A percentile compares a stretch with the other conserved stretches of the same genome.
Evolutionary conservation across 2,888 invertebrate species (phyloP).

Genomic region (Drosophila pseudotakahashii): DNA sequence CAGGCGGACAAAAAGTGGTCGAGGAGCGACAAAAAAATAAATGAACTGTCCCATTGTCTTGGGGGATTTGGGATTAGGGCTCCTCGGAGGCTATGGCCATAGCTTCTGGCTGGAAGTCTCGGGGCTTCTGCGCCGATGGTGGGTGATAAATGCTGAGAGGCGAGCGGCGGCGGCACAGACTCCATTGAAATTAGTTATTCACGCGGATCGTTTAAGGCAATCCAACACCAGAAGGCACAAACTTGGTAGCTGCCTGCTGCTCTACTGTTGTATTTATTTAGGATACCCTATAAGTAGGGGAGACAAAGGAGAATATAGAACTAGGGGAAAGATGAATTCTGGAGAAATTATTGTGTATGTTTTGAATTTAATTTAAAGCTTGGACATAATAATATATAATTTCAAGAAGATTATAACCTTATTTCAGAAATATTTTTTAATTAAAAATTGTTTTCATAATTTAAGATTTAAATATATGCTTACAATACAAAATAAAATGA

Average conservation of each 20-base stretch:
- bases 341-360: no score
- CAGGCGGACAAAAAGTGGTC: slow-evolving; percentile 8
- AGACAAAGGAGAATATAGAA: background rate
- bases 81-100: slow-evolving; percentile 17
- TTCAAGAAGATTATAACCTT: no score
- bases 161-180: slow-evolving; percentile 67
- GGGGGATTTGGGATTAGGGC: slow-evolving; percentile 43
- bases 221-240: slow-evolving; percentile 66
- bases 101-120: slow-evolving; percentile 11
- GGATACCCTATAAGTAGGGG: slow-evolving; percentile 1
- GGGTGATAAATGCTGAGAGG: slow-evolving; percentile 80
- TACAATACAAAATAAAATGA: no score
- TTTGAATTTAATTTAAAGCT: no score
- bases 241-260: slow-evolving; percentile 47
- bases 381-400: background rate
- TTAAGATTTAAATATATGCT: no score
- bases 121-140: slow-evolving; percentile 66
- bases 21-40: slow-evolving; percentile 44
- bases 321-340: background rate
- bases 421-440: no score
- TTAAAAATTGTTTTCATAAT: no score
- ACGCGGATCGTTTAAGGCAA: slow-evolving; percentile 83
- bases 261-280: slow-evolving; percentile 32
- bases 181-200: slow-evolving; percentile 84
- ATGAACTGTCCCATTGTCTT: slow-evolving; percentile 49